Evolutionary conservation across 2,113 vertebrate species (phyloP).

Genomic region (Pteronura brasiliensis): DNA sequence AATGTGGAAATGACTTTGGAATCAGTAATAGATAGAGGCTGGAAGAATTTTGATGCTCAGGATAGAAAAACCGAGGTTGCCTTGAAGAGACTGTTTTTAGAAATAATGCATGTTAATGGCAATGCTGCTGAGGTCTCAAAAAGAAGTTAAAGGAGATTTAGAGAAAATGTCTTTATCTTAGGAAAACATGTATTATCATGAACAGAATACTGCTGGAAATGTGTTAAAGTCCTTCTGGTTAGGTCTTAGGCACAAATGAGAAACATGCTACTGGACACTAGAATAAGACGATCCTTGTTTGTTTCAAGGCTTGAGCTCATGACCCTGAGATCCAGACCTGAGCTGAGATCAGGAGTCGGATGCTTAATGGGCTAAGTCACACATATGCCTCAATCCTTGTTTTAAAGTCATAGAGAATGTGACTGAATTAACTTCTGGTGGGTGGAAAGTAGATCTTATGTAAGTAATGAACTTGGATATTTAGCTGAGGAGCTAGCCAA

Average conservation of each 20-base stretch:
- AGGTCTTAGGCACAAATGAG: neutral
- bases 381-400: neutral
- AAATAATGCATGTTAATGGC: neutral
- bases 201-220: neutral
- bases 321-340: neutral
- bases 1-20: neutral
- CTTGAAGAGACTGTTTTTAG: neutral
- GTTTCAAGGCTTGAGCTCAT: neutral
- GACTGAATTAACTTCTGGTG: neutral
- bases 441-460: neutral
- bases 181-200: neutral
- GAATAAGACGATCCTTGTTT: neutral
- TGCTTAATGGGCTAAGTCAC: neutral
- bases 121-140: neutral
- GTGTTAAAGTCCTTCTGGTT: neutral
- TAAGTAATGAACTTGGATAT: neutral
- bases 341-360: neutral
- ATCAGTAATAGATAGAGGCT: neutral
- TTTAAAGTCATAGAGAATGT: neutral
- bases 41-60: neutral
- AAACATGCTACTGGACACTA: neutral
- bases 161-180: neutral
- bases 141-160: neutral
- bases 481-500: neutral
- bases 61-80: neutral